Evolutionary conservation across 2,797 vertebrate genomes (phyloP), one percentile per base, ranked within the genome.

Genomic region (Brachymystax lenok): DNA sequence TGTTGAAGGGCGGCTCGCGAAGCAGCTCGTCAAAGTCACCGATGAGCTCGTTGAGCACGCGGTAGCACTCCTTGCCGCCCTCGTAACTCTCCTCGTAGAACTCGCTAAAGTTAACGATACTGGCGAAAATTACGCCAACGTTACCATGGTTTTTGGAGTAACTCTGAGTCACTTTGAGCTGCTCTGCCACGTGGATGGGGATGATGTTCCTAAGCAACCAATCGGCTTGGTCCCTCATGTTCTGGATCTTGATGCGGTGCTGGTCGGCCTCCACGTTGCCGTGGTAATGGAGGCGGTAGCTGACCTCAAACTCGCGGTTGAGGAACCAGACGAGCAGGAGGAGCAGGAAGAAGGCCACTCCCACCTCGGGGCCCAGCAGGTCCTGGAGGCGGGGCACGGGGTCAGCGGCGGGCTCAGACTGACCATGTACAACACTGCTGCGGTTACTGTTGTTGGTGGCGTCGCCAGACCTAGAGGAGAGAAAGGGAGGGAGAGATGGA

Each of bases 51-150:
- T 99, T 99, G 75, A 99, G 96, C 66, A 99, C 98, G 0, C 98
- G 92, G 85, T 99, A 99, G 83, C 98, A 99, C 87, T 99, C 98
- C 81, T 99, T 99, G 74, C 98, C 98, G 0, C 98, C 98, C 75
- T 99, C 97, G 0, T 98, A 99, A 87, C 99, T 99, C 87, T 99
- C 98, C 82, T 99, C 98, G 0, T 99, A 99, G 92, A 99, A 99
- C 91, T 99, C 98, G 0, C 98, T 96, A 91, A 99, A 99, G 94
- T 99, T 99, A n/a, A 99, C 98, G 0, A 99, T 99, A 75, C 98
- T 99, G 71, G 97, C 98, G 0, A 99, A 99, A 91, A 99, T 99
- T 2, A 99, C 98, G 0, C 97, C 98, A 0, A 97, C 97, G 0
- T 96, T 96, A 87, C 99, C 96, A 0, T 99, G 98, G 92, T 99